Evolutionary conservation across 2,888 invertebrate species (phyloP).

Genomic region (Mactromeris polynyma): DNA sequence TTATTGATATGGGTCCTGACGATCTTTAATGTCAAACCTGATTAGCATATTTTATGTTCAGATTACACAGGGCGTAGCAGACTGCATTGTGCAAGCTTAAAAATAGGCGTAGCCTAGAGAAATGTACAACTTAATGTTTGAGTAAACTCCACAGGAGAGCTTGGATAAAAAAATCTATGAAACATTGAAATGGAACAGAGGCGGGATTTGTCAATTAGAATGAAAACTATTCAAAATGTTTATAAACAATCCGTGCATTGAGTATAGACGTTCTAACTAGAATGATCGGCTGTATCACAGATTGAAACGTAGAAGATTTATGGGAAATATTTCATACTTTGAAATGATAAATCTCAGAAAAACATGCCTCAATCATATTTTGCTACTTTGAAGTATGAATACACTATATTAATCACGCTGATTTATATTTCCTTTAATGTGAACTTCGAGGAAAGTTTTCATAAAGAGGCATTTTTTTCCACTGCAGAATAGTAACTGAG

Average conservation of each 20-base stretch:
- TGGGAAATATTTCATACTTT: slow-evolving; percentile 5
- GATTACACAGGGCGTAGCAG: not conserved
- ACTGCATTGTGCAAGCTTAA: not conserved
- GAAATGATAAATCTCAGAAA: not conserved
- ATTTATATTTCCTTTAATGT: not conserved
- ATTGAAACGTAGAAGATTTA: not conserved
- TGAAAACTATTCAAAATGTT: not conserved
- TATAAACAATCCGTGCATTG: not conserved
- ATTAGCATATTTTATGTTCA: slow-evolving; percentile 17
- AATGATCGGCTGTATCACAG: not conserved
- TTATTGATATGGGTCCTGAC: slow-evolving; percentile 11
- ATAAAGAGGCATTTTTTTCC: not conserved
- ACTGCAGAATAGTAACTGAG: not conserved
- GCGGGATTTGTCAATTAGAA: not conserved
- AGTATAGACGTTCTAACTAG: not conserved
- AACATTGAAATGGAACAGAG: not conserved
- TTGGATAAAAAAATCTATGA: not conserved
- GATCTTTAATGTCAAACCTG: slow-evolving; percentile 20
- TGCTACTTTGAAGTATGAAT: slow-evolving; percentile 1
- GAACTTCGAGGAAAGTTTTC: not conserved
- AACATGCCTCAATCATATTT: slow-evolving; percentile 1
- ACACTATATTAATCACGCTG: slow-evolving; percentile 2
- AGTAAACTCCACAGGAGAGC: not conserved
- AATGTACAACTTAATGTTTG: not conserved
- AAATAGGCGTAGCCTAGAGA: not conserved